A percentile compares a stretch with the other conserved stretches of the same genome.
Evolutionary conservation across 2,797 vertebrate species (phyloP).

Genomic region (Argentina silus): DNA sequence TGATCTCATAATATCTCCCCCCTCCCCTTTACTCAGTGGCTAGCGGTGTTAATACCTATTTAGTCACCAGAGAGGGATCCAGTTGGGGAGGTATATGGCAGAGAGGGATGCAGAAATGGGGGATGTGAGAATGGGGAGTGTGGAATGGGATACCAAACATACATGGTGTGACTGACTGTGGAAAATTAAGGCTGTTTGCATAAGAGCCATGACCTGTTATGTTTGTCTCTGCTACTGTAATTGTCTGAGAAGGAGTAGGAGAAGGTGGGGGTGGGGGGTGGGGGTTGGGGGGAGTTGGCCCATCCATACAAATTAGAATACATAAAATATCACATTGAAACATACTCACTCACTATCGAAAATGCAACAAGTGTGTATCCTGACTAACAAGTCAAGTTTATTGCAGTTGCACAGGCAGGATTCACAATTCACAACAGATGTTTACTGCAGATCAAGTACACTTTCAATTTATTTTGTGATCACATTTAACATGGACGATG

Average conservation of each 20-base stretch:
- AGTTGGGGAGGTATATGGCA: slow-evolving; percentile 5
- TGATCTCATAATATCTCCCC: slow-evolving; percentile 46
- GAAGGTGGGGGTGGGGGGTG: neutral
- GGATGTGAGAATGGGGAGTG: neutral
- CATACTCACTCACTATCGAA: neutral
- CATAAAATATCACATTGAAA: neutral
- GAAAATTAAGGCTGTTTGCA: slow-evolving; percentile 4
- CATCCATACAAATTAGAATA: neutral
- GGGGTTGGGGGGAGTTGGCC: neutral
- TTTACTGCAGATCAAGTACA: no score
- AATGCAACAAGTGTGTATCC: no score
- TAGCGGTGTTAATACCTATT: slow-evolving; percentile 39
- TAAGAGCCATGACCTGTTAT: slow-evolving; percentile 1
- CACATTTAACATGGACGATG: no score
- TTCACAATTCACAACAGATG: no score
- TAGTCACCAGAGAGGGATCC: slow-evolving; percentile 25
- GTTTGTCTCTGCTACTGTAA: neutral
- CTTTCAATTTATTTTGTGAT: no score
- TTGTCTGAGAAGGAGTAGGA: neutral
- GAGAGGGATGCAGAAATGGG: neutral
- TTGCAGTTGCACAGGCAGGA: no score
- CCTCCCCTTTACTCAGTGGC: slow-evolving; percentile 30
- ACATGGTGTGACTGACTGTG: neutral
- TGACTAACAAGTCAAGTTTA: no score
- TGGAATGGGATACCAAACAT: neutral